A percentile compares a stretch with the other conserved stretches of the same genome.
Evolutionary conservation across 2,888 invertebrate genomes (phyloP).

Genomic region (Eubasilissa splendida): DNA sequence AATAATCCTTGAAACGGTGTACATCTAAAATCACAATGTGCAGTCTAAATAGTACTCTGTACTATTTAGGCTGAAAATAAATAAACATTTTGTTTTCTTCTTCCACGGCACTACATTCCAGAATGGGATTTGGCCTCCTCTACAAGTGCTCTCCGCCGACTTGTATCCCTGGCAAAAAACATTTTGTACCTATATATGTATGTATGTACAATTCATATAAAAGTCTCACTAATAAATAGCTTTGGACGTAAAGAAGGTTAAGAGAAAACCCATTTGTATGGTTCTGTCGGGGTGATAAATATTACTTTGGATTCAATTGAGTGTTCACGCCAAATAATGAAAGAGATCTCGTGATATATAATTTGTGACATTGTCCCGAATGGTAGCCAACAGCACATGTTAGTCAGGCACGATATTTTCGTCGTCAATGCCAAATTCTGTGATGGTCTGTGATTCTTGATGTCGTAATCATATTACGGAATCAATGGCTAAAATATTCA

Average conservation of each 20-base stretch:
- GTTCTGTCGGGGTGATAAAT: conserved; percentile 31
- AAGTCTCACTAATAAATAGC: no score
- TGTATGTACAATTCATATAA: no score
- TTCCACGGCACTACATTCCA: no score
- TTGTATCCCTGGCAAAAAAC: no score
- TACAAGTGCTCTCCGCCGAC: no score
- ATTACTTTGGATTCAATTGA: conserved; percentile 8
- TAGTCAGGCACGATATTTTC: conserved; percentile 15
- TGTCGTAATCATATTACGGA: conserved; percentile 17
- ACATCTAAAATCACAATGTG: no score
- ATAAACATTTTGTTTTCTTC: no score
- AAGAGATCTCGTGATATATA: conserved; percentile 24
- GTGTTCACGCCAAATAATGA: conserved; percentile 34
- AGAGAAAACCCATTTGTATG: conserved; percentile 1
- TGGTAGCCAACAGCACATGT: conserved; percentile 22
- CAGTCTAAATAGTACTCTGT: no score
- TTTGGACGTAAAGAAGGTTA: not conserved
- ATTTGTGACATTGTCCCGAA: conserved; percentile 31
- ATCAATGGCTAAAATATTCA: not conserved
- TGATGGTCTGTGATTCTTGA: not conserved
- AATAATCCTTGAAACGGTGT: no score
- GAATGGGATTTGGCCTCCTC: no score
- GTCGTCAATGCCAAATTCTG: conserved; percentile 30
- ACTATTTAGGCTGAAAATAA: no score
- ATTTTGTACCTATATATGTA: no score